These are phyloP conservation scores for Nasonia oneida DNA, from an alignment of 2,888 invertebrate genomes.

Conservation along the genomic window DNA sequence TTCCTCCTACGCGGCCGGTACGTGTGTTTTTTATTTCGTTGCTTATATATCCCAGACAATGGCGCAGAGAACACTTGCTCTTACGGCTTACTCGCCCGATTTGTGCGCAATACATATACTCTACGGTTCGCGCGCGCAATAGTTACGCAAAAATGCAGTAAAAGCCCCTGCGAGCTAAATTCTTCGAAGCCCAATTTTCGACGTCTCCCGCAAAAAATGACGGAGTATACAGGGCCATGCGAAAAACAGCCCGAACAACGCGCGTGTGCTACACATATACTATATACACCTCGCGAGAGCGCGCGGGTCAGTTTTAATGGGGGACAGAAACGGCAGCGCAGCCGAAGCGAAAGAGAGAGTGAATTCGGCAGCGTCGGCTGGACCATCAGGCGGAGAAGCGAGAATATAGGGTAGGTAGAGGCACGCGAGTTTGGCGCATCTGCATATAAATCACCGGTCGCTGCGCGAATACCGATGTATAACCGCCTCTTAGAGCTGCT, in stretches of 20 bases:
- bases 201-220: not conserved
- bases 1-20: conserved; percentile 11
- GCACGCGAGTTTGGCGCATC: conserved; percentile 67
- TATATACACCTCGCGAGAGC: not conserved
- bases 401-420: conserved; percentile 17
- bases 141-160: not conserved
- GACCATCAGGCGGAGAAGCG: not conserved
- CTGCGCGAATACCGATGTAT: conserved; percentile 50
- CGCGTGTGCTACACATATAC: not conserved
- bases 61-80: not conserved
- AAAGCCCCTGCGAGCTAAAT: not conserved
- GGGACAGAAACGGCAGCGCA: conserved; percentile 3
- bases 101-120: not conserved
- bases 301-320: conserved; percentile 41
- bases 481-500: not conserved
- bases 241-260: not conserved
- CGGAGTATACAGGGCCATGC: no score
- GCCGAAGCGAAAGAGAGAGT: not conserved
- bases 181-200: not conserved
- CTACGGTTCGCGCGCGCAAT: no score
- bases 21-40: conserved; percentile 16
- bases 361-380: not conserved
- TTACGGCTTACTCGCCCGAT: conserved; percentile 7
- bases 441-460: conserved; percentile 76
- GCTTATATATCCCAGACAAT: conserved; percentile 8